A percentile compares a stretch with the other conserved stretches of the same genome.
These are phyloP conservation scores for Carassius auratus DNA, from an alignment of 2,113 vertebrate species.

Conservation along the genomic window DNA sequence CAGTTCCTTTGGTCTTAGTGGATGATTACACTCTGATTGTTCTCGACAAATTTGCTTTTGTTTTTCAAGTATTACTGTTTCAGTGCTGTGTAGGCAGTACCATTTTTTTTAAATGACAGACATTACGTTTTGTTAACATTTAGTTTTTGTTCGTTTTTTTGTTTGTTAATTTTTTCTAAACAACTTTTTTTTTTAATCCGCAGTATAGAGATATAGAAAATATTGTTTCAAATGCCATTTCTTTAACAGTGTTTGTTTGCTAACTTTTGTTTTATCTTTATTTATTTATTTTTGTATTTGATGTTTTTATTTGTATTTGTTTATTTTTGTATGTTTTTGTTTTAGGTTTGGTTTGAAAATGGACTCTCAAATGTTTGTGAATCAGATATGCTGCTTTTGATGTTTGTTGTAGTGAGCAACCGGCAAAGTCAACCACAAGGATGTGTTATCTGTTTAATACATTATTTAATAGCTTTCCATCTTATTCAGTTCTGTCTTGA, in stretches of 20 bases:
- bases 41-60: constrained; percentile 11
- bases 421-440: neutral
- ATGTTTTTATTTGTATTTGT: no score
- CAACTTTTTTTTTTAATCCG: no score
- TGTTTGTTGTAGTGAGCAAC: neutral
- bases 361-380: neutral
- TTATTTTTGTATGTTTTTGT: no score
- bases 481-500: neutral
- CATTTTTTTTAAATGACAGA: neutral
- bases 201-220: neutral
- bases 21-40: constrained; percentile 19
- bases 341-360: neutral
- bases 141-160: no score
- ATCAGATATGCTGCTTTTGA: neutral
- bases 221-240: neutral
- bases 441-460: neutral
- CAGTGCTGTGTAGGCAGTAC: neutral
- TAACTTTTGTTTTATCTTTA: neutral
- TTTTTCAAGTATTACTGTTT: constrained; percentile 2
- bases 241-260: neutral
- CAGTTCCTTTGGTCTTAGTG: constrained; percentile 24
- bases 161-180: neutral
- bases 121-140: neutral
- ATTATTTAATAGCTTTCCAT: neutral
- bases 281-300: no score